These are phyloP conservation scores for Acleris holmiana DNA, from an alignment of 2,888 invertebrate genomes.

Conservation along the genomic window DNA sequence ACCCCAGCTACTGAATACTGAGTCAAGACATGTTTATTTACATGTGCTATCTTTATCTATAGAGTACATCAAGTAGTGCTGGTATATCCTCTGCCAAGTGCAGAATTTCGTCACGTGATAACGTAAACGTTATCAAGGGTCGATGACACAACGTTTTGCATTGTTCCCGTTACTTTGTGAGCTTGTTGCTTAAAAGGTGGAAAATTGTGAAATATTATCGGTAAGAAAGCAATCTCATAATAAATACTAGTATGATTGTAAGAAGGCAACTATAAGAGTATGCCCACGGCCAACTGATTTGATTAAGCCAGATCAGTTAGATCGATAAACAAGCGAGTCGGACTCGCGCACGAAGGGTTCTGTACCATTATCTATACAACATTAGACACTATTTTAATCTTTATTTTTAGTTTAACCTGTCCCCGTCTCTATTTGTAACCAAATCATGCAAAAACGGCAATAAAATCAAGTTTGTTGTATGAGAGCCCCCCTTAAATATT, in stretches of 20 bases:
- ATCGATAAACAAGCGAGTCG: no score
- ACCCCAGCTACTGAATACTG: constrained; percentile 15
- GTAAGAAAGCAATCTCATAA: not conserved
- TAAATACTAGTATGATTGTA: not conserved
- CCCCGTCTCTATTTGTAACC: no score
- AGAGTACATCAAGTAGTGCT: constrained; percentile 13
- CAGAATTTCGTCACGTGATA: constrained; percentile 54
- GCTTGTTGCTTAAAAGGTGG: constrained; percentile 8
- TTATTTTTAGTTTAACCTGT: no score
- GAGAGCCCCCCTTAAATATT: no score
- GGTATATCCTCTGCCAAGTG: constrained; percentile 59
- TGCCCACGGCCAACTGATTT: no score
- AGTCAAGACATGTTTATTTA: constrained; percentile 31
- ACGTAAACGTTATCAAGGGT: constrained; percentile 53
- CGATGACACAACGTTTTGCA: constrained; percentile 48
- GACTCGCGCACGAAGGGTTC: no score
- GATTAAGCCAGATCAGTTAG: no score
- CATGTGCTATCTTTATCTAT: constrained; percentile 29
- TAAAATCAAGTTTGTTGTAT: no score
- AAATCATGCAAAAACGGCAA: no score
- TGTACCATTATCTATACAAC: no score
- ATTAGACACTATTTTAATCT: no score
- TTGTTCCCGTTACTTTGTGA: constrained; percentile 30
- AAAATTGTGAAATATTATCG: constrained; percentile 11
- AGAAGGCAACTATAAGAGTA: no score